Conservation (phyloP, 2,113 vertebrate species). For the Oenanthe melanoleuca region DNA sequence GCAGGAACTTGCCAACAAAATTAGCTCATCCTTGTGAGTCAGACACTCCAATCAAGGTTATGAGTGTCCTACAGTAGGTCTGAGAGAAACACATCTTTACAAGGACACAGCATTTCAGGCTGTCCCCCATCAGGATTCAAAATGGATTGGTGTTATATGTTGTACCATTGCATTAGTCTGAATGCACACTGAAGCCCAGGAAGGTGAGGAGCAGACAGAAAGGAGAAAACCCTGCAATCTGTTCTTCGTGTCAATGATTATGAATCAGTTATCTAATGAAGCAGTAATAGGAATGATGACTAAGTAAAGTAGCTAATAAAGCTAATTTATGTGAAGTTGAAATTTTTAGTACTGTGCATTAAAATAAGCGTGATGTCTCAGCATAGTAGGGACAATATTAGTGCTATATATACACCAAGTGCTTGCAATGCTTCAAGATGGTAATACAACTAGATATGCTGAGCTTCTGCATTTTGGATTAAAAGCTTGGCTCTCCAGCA, state of each 20-base stretch:
- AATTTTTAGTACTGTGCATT: slow-evolving; percentile 58
- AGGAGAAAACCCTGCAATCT: slow-evolving; percentile 31
- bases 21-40: slow-evolving; percentile 55
- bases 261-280: slow-evolving; percentile 64
- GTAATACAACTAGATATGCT: slow-evolving; percentile 37
- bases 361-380: slow-evolving; percentile 63
- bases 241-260: slow-evolving; percentile 44
- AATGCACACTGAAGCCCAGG: background rate
- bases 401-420: slow-evolving; percentile 9
- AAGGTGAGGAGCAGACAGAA: background rate
- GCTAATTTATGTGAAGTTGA: slow-evolving; percentile 57
- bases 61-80: background rate
- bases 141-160: background rate
- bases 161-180: background rate
- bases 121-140: background rate
- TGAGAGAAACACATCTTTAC: background rate
- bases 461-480: slow-evolving; percentile 28
- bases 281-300: slow-evolving; percentile 65
- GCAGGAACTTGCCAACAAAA: slow-evolving; percentile 37
- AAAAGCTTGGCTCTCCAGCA: background rate
- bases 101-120: slow-evolving; percentile 16
- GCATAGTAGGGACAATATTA: slow-evolving; percentile 40
- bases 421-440: background rate
- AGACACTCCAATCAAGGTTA: slow-evolving; percentile 42
- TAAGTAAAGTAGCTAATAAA: slow-evolving; percentile 67